These are phyloP conservation scores for Anthopleura xanthogrammica DNA, from an alignment of 92 coral and sea anemone species.

Conservation along the genomic window DNA sequence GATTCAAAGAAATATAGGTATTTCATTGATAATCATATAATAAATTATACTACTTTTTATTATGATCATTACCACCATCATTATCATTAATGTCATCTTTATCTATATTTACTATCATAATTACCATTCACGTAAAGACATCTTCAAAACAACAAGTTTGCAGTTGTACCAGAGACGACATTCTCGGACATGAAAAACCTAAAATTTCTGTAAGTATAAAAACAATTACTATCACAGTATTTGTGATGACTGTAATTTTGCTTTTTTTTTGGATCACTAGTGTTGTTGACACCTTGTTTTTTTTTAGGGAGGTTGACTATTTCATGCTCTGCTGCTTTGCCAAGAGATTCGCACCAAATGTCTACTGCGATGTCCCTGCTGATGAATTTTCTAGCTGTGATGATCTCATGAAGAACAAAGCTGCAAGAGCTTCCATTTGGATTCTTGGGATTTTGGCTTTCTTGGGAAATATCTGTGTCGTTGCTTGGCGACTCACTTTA, in stretches of 20 bases:
- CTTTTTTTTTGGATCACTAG: too few relatives aligned
- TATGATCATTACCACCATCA: too few relatives aligned
- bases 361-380: conserved; percentile 57
- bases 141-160: neutral
- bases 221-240: neutral
- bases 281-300: neutral
- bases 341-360: conserved; percentile 43
- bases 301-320: conserved; percentile 29
- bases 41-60: too few relatives aligned
- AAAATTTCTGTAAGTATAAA: neutral
- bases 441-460: conserved; percentile 79
- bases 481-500: conserved; percentile 47
- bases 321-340: conserved; percentile 77
- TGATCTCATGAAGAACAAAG: conserved; percentile 83
- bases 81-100: too few relatives aligned
- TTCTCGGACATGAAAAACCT: neutral
- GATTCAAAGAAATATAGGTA: too few relatives aligned
- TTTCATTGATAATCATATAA: too few relatives aligned
- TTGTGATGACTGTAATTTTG: too few relatives aligned
- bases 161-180: neutral
- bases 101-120: too few relatives aligned
- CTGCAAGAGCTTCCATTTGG: conserved; percentile 63
- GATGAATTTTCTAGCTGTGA: conserved; percentile 83
- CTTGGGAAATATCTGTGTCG: conserved; percentile 58
- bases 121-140: neutral